These are phyloP conservation scores for Lagopus muta DNA, from an alignment of 2,113 vertebrate species.

Conservation along the genomic window DNA sequence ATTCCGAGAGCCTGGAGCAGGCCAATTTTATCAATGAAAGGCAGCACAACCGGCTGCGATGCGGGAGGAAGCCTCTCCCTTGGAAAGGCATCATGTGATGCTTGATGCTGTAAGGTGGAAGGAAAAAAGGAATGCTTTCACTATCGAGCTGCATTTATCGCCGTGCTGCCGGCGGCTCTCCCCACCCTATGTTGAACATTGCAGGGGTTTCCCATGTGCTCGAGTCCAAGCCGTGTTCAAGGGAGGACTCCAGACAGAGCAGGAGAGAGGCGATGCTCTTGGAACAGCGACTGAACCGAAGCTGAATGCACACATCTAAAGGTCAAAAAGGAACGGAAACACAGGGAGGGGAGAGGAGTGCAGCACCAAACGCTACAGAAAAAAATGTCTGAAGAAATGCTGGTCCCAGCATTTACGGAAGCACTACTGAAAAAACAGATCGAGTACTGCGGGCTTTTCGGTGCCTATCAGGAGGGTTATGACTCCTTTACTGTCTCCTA, in stretches of 20 bases:
- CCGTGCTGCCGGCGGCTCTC: not conserved
- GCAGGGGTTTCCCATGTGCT: not conserved
- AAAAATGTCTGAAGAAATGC: not conserved
- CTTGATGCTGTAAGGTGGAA: not conserved
- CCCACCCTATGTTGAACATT: fast-evolving
- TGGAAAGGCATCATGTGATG: fast-evolving
- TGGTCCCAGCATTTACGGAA: no score
- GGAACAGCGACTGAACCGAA: not conserved
- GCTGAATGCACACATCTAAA: not conserved
- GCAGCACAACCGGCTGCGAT: fast-evolving
- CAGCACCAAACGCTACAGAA: not conserved
- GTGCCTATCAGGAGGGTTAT: fast-evolving
- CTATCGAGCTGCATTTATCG: not conserved
- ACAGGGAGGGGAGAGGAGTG: not conserved
- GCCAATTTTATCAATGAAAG: not conserved
- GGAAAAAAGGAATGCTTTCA: not conserved
- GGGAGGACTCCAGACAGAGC: not conserved
- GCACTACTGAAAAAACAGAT: not conserved
- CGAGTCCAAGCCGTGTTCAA: fast-evolving
- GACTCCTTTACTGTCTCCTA: not conserved
- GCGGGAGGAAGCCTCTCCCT: not conserved
- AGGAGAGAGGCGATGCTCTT: fast-evolving
- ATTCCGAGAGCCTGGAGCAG: not conserved
- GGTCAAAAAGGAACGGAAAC: fast-evolving
- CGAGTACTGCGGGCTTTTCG: not conserved